phyloP scores from a whole-genome alignment of 2,113 vertebrate genomes.

The Pedionomus torquatus region DNA sequence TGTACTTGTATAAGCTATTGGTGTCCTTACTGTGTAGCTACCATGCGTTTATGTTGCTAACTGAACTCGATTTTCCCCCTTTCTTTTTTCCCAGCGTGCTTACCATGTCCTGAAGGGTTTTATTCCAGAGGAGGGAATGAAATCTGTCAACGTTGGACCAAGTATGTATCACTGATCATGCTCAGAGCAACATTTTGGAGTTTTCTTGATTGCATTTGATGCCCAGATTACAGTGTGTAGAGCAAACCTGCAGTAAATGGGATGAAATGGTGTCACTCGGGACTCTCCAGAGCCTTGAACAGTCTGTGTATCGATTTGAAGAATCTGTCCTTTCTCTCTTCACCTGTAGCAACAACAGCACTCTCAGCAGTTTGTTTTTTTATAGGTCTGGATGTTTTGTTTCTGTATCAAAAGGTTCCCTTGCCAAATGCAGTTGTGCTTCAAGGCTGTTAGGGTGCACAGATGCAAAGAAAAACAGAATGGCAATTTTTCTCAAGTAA shows the following conservation, averaged over 20 bases:
- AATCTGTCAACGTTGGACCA: slow-evolving; percentile 73
- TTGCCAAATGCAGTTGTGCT: background rate
- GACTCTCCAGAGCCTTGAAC: background rate
- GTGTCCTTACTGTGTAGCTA: background rate
- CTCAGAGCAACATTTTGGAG: background rate
- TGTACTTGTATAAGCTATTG: background rate
- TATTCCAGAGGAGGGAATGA: slow-evolving; percentile 66
- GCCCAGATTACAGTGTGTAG: background rate
- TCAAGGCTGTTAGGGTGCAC: background rate
- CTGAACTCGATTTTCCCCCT: background rate
- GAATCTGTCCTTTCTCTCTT: background rate
- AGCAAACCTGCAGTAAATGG: background rate
- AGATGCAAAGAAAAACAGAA: background rate
- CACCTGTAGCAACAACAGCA: background rate
- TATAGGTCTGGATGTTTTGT: background rate
- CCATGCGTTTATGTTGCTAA: background rate
- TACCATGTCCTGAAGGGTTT: slow-evolving; percentile 56
- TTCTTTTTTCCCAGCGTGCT: slow-evolving; percentile 59
- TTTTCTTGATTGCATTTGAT: background rate
- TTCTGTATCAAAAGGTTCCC: background rate
- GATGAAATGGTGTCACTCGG: background rate
- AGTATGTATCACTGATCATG: slow-evolving; percentile 57
- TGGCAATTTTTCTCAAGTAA: background rate
- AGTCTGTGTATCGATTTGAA: background rate
- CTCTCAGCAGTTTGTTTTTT: background rate